These are phyloP conservation scores for Lamellibrachia columna DNA, from an alignment of 2,888 invertebrate species.

Conservation along the genomic window DNA sequence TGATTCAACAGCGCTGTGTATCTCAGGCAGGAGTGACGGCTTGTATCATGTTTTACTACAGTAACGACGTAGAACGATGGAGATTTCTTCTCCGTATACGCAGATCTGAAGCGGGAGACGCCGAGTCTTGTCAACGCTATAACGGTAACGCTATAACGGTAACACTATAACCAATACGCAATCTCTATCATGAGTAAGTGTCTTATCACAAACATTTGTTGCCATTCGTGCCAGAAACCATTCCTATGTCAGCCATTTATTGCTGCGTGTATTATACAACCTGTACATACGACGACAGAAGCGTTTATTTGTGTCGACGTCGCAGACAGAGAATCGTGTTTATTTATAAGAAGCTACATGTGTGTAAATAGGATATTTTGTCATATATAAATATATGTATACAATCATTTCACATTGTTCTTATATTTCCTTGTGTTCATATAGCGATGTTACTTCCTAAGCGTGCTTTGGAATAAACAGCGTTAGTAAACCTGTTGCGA, in stretches of 20 bases:
- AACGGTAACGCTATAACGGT: slow-evolving; percentile 2
- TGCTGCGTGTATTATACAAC: slow-evolving; percentile 12
- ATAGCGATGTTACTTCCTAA: no score
- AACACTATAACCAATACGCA: not conserved
- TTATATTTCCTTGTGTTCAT: not conserved
- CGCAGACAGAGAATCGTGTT: not conserved
- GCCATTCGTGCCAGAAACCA: not conserved
- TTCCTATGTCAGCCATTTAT: not conserved
- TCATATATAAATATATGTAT: not conserved
- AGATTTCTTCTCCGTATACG: not conserved
- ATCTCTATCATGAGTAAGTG: not conserved
- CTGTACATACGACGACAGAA: not conserved
- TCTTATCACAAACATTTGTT: not conserved
- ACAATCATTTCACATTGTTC: not conserved
- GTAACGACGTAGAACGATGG: not conserved
- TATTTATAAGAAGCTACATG: not conserved
- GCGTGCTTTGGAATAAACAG: not conserved
- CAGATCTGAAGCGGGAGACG: not conserved
- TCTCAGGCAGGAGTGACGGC: not conserved
- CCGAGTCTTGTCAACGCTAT: not conserved
- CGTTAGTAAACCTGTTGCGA: not conserved
- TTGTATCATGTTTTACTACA: not conserved
- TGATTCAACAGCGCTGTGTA: not conserved
- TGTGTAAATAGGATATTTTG: slow-evolving; percentile 6
- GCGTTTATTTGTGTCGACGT: not conserved